Conservation (phyloP, 1,140 invertebrate species). For the Orchesella cincta region DNA sequence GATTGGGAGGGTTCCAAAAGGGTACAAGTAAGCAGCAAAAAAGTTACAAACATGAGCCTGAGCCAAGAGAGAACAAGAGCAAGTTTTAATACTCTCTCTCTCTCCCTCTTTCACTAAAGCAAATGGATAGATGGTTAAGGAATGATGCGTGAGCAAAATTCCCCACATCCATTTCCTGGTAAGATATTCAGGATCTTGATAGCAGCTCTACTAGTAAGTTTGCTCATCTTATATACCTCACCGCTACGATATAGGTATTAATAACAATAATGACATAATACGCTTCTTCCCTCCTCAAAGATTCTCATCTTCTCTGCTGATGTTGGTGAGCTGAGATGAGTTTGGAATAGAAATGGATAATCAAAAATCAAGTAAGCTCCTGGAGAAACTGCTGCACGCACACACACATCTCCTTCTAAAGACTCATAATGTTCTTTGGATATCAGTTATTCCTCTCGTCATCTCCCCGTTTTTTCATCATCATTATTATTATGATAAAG, state of each 20-base stretch:
- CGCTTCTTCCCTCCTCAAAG: not conserved
- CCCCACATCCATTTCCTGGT: not conserved
- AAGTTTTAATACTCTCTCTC: not conserved
- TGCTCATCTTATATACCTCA: not conserved
- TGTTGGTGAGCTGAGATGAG: not conserved
- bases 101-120: not conserved
- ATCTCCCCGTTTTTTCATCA: not conserved
- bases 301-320: constrained; percentile 10
- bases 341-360: constrained; percentile 13
- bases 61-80: not conserved
- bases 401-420: not conserved
- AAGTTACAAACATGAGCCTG: not conserved
- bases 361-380: constrained; percentile 15
- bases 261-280: constrained; percentile 22
- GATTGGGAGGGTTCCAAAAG: constrained; percentile 13
- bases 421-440: not conserved
- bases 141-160: not conserved
- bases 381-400: not conserved
- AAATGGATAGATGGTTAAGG: not conserved
- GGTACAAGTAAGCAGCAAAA: not conserved
- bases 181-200: no score
- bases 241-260: not conserved
- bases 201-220: not conserved
- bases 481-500: constrained; percentile 12
- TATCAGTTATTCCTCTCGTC: constrained; percentile 9